phyloP scores from a whole-genome alignment of 2,113 vertebrate species.

The Xyrauchen texanus region DNA sequence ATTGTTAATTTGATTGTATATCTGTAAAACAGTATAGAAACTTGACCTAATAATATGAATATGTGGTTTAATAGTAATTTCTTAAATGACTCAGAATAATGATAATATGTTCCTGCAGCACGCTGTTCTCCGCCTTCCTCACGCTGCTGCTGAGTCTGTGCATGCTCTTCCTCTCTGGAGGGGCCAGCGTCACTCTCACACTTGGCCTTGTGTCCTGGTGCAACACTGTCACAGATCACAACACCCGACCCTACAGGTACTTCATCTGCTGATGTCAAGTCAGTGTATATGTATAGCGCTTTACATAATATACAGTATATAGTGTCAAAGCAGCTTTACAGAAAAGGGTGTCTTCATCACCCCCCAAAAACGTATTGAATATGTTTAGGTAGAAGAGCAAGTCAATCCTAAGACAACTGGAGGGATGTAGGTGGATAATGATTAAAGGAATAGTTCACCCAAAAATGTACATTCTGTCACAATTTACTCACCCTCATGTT shows the following conservation, averaged over 20 bases:
- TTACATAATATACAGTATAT: too few relatives aligned
- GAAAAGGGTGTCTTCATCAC: too few relatives aligned
- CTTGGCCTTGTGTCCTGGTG: conserved; percentile 78
- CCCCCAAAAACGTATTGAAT: too few relatives aligned
- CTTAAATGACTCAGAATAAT: background rate
- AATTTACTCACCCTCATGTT: too few relatives aligned
- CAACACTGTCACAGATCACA: conserved; percentile 71
- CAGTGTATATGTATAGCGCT: background rate
- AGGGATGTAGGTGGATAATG: too few relatives aligned
- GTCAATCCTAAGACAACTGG: too few relatives aligned
- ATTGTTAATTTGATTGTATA: too few relatives aligned
- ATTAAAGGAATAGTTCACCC: too few relatives aligned
- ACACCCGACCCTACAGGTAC: conserved; percentile 70
- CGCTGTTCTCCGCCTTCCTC: conserved; percentile 77
- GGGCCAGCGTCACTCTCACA: conserved; percentile 72
- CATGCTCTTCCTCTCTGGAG: conserved; percentile 75
- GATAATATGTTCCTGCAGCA: conserved; percentile 60
- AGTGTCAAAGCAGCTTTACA: background rate
- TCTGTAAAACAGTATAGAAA: background rate
- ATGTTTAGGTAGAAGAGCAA: too few relatives aligned
- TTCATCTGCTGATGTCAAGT: background rate
- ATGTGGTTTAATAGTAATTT: too few relatives aligned
- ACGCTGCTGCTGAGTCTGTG: conserved; percentile 75
- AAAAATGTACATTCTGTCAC: too few relatives aligned
- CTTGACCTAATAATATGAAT: too few relatives aligned